Evolutionary conservation across 2,888 invertebrate genomes (phyloP).

Genomic region (Pteria penguin): DNA sequence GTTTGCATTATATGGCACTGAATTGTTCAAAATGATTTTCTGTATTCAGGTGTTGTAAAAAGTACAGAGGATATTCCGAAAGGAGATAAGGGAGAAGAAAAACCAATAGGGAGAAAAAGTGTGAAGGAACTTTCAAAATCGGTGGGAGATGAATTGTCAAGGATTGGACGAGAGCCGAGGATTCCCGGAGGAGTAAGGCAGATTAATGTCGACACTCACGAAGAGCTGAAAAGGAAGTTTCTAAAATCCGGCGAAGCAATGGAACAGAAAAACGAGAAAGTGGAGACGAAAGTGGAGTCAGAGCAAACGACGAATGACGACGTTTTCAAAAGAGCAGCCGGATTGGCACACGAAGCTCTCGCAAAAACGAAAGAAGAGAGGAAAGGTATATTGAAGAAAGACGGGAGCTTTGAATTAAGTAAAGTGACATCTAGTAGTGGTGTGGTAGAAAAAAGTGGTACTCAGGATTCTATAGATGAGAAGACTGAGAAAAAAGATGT

Average conservation of each 20-base stretch:
- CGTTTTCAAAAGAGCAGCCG: slow-evolving; percentile 14
- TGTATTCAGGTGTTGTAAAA: slow-evolving; percentile 24
- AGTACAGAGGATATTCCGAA: slow-evolving; percentile 11
- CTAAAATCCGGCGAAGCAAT: background rate
- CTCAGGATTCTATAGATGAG: slow-evolving; percentile 11
- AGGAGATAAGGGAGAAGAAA: slow-evolving; percentile 21
- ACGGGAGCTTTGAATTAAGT: slow-evolving; percentile 60
- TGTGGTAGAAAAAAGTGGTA: slow-evolving; percentile 40
- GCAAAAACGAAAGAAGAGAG: slow-evolving; percentile 46
- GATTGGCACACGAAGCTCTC: slow-evolving; percentile 10
- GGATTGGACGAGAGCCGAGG: slow-evolving; percentile 50
- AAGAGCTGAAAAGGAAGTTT: slow-evolving; percentile 7
- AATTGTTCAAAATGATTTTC: too few relatives aligned
- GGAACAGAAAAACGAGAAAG: slow-evolving; percentile 33
- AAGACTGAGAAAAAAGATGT: slow-evolving; percentile 29
- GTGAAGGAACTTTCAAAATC: slow-evolving; percentile 28
- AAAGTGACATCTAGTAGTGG: slow-evolving; percentile 53
- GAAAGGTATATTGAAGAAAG: slow-evolving; percentile 64
- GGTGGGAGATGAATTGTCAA: slow-evolving; percentile 42
- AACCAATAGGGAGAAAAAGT: slow-evolving; percentile 10
- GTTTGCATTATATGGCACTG: background rate
- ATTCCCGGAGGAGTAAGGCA: slow-evolving; percentile 63
- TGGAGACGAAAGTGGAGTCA: slow-evolving; percentile 24
- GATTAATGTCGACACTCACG: slow-evolving; percentile 25
- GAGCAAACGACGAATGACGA: slow-evolving; percentile 29